Conservation (phyloP, 2,113 vertebrate genomes). For the Sapajus apella region DNA sequence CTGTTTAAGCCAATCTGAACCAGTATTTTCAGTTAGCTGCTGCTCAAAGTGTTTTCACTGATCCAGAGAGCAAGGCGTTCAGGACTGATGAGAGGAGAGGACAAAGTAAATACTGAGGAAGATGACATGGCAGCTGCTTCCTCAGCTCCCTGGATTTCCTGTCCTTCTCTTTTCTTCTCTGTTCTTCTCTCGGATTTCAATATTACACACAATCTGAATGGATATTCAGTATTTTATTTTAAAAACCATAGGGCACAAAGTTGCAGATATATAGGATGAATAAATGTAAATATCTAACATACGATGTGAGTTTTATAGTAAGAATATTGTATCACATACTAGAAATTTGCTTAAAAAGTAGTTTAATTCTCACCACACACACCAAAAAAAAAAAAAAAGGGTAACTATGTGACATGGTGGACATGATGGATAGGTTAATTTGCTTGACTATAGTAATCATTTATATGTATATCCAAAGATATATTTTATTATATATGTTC, state of each 20-base stretch:
- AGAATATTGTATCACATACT: not conserved
- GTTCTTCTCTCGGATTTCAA: not conserved
- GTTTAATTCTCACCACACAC: too few species aligned
- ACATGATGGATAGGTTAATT: not conserved
- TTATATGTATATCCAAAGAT: not conserved
- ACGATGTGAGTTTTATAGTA: not conserved
- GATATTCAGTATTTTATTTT: slow-evolving; percentile 1
- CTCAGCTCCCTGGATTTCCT: not conserved
- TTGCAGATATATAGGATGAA: not conserved
- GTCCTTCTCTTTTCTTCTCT: not conserved
- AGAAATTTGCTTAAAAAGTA: not conserved
- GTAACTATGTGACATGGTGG: not conserved
- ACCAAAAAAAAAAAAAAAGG: not conserved
- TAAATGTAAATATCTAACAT: not conserved
- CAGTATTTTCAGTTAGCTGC: not conserved
- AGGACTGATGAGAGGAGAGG: not conserved
- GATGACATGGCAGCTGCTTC: not conserved
- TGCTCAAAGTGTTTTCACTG: not conserved
- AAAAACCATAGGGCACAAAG: not conserved
- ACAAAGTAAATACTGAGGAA: not conserved
- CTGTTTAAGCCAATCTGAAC: not conserved
- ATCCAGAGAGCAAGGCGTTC: not conserved
- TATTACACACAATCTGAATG: not conserved
- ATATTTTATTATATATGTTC: not conserved
- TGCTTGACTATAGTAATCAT: not conserved